phyloP scores from a whole-genome alignment of 2,888 invertebrate genomes.

The Andrena fulva region DNA sequence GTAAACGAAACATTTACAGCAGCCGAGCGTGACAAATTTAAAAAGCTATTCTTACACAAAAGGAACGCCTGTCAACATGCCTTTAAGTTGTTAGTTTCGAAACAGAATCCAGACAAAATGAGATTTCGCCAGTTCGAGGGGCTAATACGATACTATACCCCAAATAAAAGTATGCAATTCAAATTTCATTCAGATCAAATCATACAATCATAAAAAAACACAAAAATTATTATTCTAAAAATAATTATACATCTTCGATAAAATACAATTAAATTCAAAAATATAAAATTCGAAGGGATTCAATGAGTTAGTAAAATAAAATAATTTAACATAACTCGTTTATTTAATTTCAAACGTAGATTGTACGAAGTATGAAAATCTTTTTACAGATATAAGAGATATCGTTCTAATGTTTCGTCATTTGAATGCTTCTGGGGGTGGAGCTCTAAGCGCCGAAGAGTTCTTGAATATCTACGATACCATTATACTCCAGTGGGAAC shows the following conservation, averaged over 20 bases:
- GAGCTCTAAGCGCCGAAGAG: conserved; percentile 89
- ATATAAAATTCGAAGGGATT: too few relatives aligned
- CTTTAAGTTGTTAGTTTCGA: conserved; percentile 92
- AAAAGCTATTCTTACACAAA: conserved; percentile 92
- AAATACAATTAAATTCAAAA: too few relatives aligned
- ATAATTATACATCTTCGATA: too few relatives aligned
- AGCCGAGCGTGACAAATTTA: conserved; percentile 94
- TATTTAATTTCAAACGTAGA: background rate
- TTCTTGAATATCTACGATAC: conserved; percentile 91
- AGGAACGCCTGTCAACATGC: conserved; percentile 93
- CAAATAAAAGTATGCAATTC: conserved; percentile 88
- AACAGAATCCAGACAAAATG: conserved; percentile 89
- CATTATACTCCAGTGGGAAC: conserved; percentile 90
- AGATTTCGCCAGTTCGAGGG: conserved; percentile 92
- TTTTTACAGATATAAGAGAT: conserved; percentile 88
- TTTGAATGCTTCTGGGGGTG: conserved; percentile 89
- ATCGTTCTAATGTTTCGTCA: conserved; percentile 93
- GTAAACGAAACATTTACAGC: conserved; percentile 96
- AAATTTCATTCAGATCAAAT: background rate
- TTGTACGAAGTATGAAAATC: conserved; percentile 12
- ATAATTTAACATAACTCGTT: too few relatives aligned
- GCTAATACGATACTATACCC: conserved; percentile 91
- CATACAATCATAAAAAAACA: background rate
- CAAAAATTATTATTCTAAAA: too few relatives aligned
- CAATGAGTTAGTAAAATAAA: too few relatives aligned